Percentiles rank a stretch among this genome's conserved stretches.
phyloP scores from a whole-genome alignment of 2,797 vertebrate species.

The Pogoniulus pusillus region DNA sequence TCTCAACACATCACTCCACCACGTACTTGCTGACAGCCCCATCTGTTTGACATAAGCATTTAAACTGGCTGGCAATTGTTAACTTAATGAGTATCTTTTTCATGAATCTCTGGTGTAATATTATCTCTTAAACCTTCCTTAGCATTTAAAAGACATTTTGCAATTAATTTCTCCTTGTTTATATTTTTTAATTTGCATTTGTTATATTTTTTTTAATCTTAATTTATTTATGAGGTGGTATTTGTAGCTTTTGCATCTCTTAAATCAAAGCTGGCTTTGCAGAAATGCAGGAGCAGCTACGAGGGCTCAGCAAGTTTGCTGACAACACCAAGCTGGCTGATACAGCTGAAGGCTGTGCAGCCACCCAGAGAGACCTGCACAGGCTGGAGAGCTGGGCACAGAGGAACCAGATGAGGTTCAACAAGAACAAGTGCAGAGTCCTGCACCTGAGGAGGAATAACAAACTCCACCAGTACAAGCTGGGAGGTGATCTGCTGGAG shows the following conservation, averaged over 20 bases:
- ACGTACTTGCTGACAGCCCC: not conserved
- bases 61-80: not conserved
- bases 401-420: no score
- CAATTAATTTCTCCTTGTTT: not conserved
- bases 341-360: no score
- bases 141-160: not conserved
- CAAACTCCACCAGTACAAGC: no score
- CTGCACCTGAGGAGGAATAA: no score
- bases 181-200: not conserved
- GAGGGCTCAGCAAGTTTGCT: no score
- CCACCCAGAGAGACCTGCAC: no score
- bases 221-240: not conserved
- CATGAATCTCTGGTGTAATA: not conserved
- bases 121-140: not conserved
- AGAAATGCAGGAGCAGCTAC: not conserved
- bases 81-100: not conserved
- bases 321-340: no score
- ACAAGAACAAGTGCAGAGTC: no score
- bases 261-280: not conserved
- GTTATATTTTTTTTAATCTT: not conserved
- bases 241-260: not conserved
- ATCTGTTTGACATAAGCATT: not conserved
- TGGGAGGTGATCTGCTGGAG: no score
- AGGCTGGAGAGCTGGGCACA: no score
- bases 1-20: not conserved